phyloP scores from a whole-genome alignment of 1,140 invertebrate species.

The Papilio dardanus region DNA sequence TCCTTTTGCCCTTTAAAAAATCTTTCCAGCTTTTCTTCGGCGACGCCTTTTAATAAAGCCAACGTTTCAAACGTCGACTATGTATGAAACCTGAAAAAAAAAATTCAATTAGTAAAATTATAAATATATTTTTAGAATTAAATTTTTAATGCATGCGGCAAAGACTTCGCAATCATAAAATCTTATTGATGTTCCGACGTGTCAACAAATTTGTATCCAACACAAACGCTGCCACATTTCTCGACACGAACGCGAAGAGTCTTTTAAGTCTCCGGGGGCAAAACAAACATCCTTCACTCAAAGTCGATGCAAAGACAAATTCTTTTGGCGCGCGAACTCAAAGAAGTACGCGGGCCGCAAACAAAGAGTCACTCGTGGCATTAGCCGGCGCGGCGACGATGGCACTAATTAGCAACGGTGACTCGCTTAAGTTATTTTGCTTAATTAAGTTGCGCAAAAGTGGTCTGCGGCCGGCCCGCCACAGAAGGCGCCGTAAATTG shows the following conservation, averaged over 20 bases:
- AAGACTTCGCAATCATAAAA: conserved; percentile 6
- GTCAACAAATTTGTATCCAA: conserved; percentile 49
- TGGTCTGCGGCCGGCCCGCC: conserved; percentile 76
- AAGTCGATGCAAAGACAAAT: conserved; percentile 79
- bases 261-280: conserved; percentile 57
- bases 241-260: conserved; percentile 54
- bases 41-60: conserved; percentile 29
- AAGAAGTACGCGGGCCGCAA: conserved; percentile 70
- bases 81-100: neutral
- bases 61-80: neutral
- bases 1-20: conserved; percentile 64
- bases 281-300: conserved; percentile 76
- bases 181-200: conserved; percentile 20
- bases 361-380: conserved; percentile 78
- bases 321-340: conserved; percentile 76
- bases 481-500: conserved; percentile 75
- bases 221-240: conserved; percentile 42
- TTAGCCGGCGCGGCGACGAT: conserved; percentile 73
- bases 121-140: conserved; percentile 19
- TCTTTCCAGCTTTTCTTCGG: conserved; percentile 38
- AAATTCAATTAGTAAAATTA: neutral
- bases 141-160: neutral
- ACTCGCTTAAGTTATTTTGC: conserved; percentile 81
- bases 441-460: conserved; percentile 81
- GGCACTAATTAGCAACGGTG: conserved; percentile 79